These are phyloP conservation scores for Augiades crinisus DNA, from an alignment of 2,888 invertebrate genomes.

Conservation along the genomic window DNA sequence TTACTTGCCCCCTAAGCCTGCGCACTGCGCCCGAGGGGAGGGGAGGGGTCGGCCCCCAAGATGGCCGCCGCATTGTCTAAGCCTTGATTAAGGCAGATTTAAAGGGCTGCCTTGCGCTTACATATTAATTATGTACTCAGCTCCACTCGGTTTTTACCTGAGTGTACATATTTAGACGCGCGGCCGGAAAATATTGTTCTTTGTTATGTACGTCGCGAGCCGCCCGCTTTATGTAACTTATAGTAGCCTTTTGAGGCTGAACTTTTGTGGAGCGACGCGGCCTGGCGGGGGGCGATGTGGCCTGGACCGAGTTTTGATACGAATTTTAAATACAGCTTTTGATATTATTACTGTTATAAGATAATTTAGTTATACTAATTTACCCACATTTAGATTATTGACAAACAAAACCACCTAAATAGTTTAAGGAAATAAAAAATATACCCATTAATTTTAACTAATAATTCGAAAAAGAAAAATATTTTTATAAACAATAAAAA, in stretches of 20 bases:
- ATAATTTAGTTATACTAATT: too few relatives aligned
- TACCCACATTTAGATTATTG: too few relatives aligned
- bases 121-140: conserved; percentile 78
- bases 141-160: conserved; percentile 48
- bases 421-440: too few relatives aligned
- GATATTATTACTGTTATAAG: too few relatives aligned
- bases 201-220: conserved; percentile 9
- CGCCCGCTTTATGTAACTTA: conserved; percentile 12
- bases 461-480: too few relatives aligned
- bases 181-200: conserved; percentile 22
- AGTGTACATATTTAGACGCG: conserved; percentile 33
- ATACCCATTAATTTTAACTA: too few relatives aligned
- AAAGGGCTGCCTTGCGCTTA: conserved; percentile 62
- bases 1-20: conserved; percentile 42
- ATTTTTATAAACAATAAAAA: too few relatives aligned
- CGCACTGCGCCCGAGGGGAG: conserved; percentile 42
- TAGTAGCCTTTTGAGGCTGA: conserved; percentile 12
- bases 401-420: too few relatives aligned
- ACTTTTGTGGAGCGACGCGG: neutral
- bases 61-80: conserved; percentile 77
- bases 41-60: conserved; percentile 47
- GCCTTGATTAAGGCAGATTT: conserved; percentile 73
- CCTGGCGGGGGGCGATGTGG: conserved; percentile 35
- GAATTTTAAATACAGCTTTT: too few relatives aligned
- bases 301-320: too few relatives aligned